Percentiles rank a stretch among this genome's conserved stretches.
These are phyloP conservation scores for Acrossocheilus fasciatus DNA, from an alignment of 2,797 vertebrate species.

Conservation along the genomic window DNA sequence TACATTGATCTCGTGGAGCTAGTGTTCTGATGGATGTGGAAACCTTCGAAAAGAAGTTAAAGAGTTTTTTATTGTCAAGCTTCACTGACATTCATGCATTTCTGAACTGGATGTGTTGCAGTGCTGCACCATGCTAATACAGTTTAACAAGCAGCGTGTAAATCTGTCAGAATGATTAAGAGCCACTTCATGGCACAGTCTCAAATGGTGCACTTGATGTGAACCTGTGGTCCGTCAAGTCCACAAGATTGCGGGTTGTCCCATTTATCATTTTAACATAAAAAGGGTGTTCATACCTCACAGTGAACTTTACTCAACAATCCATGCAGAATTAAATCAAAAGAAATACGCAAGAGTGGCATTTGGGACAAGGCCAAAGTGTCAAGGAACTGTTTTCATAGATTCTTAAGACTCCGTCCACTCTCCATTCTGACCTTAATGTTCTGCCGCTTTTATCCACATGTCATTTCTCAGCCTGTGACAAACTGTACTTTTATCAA, in stretches of 20 bases:
- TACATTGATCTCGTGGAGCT: neutral
- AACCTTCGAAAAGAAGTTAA: neutral
- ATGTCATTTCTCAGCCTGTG: conserved; percentile 32
- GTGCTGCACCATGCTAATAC: neutral
- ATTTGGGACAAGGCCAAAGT: neutral
- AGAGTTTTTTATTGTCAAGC: neutral
- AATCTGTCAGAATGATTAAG: conserved; percentile 17
- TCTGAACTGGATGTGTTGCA: conserved; percentile 23
- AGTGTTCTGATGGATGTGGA: conserved; percentile 20
- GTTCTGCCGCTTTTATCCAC: neutral
- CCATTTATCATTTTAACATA: conserved; percentile 5
- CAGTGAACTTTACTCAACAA: conserved; percentile 2
- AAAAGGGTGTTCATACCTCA: neutral
- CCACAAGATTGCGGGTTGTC: neutral
- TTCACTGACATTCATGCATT: conserved; percentile 9
- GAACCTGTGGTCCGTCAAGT: neutral
- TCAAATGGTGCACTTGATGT: conserved; percentile 26
- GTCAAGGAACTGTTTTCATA: neutral
- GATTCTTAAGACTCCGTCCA: neutral
- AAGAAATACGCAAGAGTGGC: neutral
- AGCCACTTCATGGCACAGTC: neutral
- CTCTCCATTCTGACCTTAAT: neutral
- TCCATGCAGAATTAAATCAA: neutral
- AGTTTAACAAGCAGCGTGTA: conserved; percentile 3
- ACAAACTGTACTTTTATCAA: conserved; percentile 57